These are phyloP conservation scores for Agrilus planipennis DNA, from an alignment of 1,140 invertebrate species.

Conservation along the genomic window DNA sequence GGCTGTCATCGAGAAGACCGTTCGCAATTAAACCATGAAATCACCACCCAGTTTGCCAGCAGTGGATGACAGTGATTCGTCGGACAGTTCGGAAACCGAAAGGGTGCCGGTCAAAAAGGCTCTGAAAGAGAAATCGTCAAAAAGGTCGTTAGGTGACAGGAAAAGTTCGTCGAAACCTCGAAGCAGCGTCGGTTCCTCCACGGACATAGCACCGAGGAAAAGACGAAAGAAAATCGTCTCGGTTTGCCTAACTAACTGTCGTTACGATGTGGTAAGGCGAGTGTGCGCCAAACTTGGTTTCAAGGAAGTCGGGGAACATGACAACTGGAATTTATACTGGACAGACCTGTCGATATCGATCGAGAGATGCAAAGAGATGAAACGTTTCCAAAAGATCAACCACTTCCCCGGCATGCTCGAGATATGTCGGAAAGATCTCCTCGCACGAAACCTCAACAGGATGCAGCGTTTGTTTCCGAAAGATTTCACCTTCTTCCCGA, in stretches of 20 bases:
- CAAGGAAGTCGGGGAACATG: constrained; percentile 64
- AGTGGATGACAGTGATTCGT: too few relatives aligned
- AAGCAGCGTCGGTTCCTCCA: too few relatives aligned
- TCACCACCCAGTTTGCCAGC: too few relatives aligned
- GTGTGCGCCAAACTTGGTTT: constrained; percentile 63
- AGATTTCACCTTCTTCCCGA: constrained; percentile 84
- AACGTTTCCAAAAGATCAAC: constrained; percentile 79
- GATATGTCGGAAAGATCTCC: constrained; percentile 76
- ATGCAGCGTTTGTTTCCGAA: constrained; percentile 77
- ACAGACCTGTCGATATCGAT: constrained; percentile 72
- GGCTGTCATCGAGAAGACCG: too few relatives aligned
- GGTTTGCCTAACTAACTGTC: constrained; percentile 61
- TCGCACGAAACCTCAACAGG: constrained; percentile 73
- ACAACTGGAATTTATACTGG: constrained; percentile 84
- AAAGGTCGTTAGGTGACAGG: too few relatives aligned
- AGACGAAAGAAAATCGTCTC: constrained; percentile 24
- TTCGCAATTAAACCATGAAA: too few relatives aligned
- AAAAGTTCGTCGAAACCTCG: too few relatives aligned
- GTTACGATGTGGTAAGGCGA: constrained; percentile 58
- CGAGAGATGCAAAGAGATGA: constrained; percentile 78
- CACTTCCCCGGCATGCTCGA: constrained; percentile 89
- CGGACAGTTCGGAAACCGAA: too few relatives aligned
- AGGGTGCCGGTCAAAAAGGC: too few relatives aligned
- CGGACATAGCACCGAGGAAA: too few relatives aligned
- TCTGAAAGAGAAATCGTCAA: too few relatives aligned